Percentiles rank a stretch among this genome's conserved stretches.
Evolutionary conservation across 2,113 vertebrate species (phyloP).

Genomic region (Oncorhynchus kisutch): DNA sequence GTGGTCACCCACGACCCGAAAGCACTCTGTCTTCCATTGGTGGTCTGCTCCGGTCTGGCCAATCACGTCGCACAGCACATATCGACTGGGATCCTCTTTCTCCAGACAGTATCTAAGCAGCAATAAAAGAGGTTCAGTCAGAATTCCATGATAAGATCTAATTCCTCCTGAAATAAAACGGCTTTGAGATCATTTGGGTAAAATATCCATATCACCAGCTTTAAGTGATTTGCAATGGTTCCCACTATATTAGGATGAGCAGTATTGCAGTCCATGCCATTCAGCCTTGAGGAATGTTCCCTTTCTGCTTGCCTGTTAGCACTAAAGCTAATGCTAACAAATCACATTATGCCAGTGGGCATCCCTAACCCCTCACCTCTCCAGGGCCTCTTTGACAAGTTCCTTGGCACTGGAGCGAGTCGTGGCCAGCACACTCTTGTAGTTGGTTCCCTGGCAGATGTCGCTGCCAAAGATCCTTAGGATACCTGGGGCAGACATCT

Average conservation of each 20-base stretch:
- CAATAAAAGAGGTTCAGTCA: neutral
- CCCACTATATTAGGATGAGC: too few species aligned
- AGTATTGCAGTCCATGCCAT: neutral
- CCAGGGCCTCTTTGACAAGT: constrained; percentile 77
- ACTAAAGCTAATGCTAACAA: neutral
- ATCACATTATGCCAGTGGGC: neutral
- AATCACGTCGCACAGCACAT: constrained; percentile 77
- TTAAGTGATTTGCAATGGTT: neutral
- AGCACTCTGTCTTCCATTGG: constrained; percentile 76
- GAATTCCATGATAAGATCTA: too few species aligned
- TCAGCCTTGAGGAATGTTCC: neutral
- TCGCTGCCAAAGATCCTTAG: constrained; percentile 78
- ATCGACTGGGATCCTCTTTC: constrained; percentile 63
- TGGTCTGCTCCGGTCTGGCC: constrained; percentile 60
- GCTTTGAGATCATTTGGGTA: neutral
- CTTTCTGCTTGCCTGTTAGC: neutral
- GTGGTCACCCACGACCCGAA: constrained; percentile 69
- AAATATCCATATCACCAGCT: neutral
- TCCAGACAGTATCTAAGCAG: constrained; percentile 74
- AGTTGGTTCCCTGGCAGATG: constrained; percentile 75
- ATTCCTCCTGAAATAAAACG: neutral
- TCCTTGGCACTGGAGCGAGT: constrained; percentile 72
- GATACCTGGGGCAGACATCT: constrained; percentile 73
- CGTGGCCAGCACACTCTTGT: constrained; percentile 78
- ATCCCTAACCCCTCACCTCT: constrained; percentile 62